These are phyloP conservation scores for Scaptomyza caliginosa DNA, from an alignment of 2,888 invertebrate species.

Conservation along the genomic window DNA sequence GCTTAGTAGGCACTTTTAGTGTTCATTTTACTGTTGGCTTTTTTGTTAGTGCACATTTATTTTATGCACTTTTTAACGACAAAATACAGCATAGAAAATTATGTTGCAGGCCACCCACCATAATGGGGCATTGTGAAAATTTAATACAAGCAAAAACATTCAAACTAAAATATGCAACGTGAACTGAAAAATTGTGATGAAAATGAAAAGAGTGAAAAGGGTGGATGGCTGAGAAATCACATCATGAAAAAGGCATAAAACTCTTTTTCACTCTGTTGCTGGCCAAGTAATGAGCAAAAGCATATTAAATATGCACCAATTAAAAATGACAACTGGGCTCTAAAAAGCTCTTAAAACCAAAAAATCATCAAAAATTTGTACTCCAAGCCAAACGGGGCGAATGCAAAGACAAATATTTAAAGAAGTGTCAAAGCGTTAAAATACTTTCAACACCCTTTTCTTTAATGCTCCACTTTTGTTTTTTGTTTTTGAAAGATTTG, in stretches of 20 bases:
- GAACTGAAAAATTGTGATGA: conserved; percentile 46
- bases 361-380: conserved; percentile 62
- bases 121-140: conserved; percentile 55
- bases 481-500: conserved; percentile 1
- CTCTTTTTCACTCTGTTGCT: conserved; percentile 1
- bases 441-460: conserved; percentile 60
- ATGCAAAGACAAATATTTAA: conserved; percentile 65
- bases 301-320: conserved; percentile 77
- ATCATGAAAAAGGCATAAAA: conserved; percentile 69
- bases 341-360: conserved; percentile 29
- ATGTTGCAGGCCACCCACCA: conserved; percentile 41
- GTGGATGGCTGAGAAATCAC: conserved; percentile 22
- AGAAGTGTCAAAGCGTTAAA: conserved; percentile 50
- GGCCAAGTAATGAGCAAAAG: conserved; percentile 57
- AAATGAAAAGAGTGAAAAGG: conserved; percentile 7
- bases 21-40: conserved; percentile 27
- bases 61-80: conserved; percentile 71
- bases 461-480: not conserved
- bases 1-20: conserved; percentile 4
- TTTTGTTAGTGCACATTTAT: conserved; percentile 65
- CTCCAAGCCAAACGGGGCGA: conserved; percentile 43
- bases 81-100: conserved; percentile 65
- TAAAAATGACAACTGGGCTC: conserved; percentile 65
- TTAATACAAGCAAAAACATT: conserved; percentile 48
- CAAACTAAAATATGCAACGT: conserved; percentile 72